Evolutionary conservation across 1,140 invertebrate species (phyloP).

Genomic region (Caenorhabditis briggsae): DNA sequence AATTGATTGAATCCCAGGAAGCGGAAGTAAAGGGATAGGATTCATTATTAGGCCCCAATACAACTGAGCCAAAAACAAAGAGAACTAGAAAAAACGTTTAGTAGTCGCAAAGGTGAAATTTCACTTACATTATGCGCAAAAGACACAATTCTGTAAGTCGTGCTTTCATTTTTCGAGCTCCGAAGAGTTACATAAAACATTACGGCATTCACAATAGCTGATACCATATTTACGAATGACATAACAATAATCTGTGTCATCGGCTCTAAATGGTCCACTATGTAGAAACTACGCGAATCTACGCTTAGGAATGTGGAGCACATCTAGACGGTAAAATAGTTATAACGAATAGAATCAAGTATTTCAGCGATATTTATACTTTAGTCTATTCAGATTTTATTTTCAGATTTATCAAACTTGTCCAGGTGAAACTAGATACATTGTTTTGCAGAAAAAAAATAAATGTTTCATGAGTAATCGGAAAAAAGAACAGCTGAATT

Average conservation of each 20-base stretch:
- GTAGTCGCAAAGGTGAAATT: background rate
- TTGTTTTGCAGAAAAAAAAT: background rate
- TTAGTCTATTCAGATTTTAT: background rate
- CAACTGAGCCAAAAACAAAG: background rate
- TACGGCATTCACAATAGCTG: background rate
- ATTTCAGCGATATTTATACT: background rate
- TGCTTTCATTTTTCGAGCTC: background rate
- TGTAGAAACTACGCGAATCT: background rate
- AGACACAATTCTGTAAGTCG: background rate
- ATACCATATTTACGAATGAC: background rate
- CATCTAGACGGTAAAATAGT: background rate
- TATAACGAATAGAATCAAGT: background rate
- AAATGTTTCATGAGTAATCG: background rate
- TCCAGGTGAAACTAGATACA: background rate
- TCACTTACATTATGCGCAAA: background rate
- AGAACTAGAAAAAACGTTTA: background rate
- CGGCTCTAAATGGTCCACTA: background rate
- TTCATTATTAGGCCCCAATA: background rate
- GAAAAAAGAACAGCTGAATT: background rate
- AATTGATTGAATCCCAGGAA: background rate
- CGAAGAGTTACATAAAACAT: slow-evolving; percentile 7
- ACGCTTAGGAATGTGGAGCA: background rate
- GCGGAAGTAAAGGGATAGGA: background rate
- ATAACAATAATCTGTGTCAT: background rate
- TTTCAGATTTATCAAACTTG: background rate